A percentile compares a stretch with the other conserved stretches of the same genome.
Conservation (phyloP, 2,113 vertebrate species). For the Spizaetus ornatus region DNA sequence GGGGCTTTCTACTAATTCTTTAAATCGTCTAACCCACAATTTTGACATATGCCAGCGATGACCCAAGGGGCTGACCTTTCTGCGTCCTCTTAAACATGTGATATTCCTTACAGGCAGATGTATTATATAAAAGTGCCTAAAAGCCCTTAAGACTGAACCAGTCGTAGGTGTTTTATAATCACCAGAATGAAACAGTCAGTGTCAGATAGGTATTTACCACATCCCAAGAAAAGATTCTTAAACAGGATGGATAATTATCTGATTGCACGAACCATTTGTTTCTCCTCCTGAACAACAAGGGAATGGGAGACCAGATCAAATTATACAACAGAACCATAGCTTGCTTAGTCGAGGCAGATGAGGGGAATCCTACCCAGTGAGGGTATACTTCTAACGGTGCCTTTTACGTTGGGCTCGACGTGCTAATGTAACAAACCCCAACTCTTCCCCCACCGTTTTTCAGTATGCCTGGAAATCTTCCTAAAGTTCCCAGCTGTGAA, state of each 20-base stretch:
- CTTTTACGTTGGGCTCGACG: accelerated
- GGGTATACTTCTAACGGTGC: accelerated
- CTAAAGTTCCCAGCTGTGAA: not conserved
- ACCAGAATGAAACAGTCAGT: not conserved
- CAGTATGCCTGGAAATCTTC: not conserved
- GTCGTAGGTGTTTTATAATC: not conserved
- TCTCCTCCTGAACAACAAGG: accelerated
- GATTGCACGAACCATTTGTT: not conserved
- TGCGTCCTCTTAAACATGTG: not conserved
- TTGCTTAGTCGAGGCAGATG: not conserved
- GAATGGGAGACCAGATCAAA: not conserved
- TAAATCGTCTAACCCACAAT: accelerated
- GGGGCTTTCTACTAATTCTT: not conserved
- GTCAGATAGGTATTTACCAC: not conserved
- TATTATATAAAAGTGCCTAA: not conserved
- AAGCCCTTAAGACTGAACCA: not conserved
- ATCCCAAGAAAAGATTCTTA: not conserved
- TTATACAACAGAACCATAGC: not conserved
- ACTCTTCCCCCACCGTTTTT: accelerated
- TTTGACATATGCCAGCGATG: not conserved
- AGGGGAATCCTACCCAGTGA: not conserved
- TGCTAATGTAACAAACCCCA: not conserved
- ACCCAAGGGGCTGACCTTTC: not conserved
- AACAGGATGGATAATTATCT: accelerated
- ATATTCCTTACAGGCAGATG: not conserved